Base-by-base conservation (phyloP, 1,140 invertebrate species). In the Odontomachus brunneus region DNA sequence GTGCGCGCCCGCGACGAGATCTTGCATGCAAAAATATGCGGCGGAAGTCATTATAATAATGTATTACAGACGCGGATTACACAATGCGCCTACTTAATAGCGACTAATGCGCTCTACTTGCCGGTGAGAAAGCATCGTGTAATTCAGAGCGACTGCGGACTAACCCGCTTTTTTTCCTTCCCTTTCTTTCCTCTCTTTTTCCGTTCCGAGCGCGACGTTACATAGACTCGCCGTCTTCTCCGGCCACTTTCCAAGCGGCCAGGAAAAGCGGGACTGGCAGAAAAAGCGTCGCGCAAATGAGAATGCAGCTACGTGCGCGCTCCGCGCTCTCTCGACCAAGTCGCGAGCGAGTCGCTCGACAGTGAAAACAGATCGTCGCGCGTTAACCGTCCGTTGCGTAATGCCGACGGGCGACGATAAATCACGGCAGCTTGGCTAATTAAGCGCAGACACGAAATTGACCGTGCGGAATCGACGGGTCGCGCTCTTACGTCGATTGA, bases 251-350 rank as follows among this genome's bases (percentile, higher is more conserved):
- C 29, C 14, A 57, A 57, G 19, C 55, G 14, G n/a, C 17, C 24
- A n/a, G 33, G 57, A 71, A 67, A 80, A 59, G 33, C 49, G 44
- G 38, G 9, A 44, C 65, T 4, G 19, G 51, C 65, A 71, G 55
- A 69, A 69, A 80, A 49, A 69, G 53, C 65, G 3, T 22, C 51
- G 75, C 15, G 24, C 53, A 71, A 80, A 80, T 67, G 65, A 80
- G 53, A 80, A 48, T 59, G 24, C 62, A 69, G 22, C 63, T 55
- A 38, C 48, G 22, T 9, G 19, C 1, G 12, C 38, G 22, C 19
- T 44, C 63, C 9, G n/a, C n/a, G 19, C n/a, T 74, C n/a, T 33
- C 29, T 33, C 38, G 29, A 33, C 3, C 38, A 7, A 4, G 38
- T 44, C 9, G 3, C 38, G 38, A 7, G 0, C 3, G 9, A 44